Base-by-base conservation (phyloP, 1,140 invertebrate genomes). In the Danaus plexippus region DNA sequence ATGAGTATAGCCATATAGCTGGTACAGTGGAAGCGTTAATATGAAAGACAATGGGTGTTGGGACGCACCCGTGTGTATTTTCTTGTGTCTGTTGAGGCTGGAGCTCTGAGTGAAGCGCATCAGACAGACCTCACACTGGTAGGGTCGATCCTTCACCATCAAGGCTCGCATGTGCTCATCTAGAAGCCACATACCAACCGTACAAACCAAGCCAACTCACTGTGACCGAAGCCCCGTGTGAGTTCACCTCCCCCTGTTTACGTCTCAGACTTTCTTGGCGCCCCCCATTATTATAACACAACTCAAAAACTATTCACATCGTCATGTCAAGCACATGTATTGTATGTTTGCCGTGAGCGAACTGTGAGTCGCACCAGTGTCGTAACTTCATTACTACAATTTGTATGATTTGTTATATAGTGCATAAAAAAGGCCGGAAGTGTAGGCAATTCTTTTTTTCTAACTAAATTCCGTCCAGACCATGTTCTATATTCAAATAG, bases 11-110 rank as follows among this genome's bases (percentile, higher is more conserved):
- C 22, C 22, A 32, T 32, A 32, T 8, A 32, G 22, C 5, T 32
- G 22, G 22, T 32, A 32, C 7, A 32, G n/a, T n/a, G 2, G 22
- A 32, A 32, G 22, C 22, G 22, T 32, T 32, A 32, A 32, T 32
- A 8, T 4, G 22, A 4, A 32, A 32, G 22, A 32, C 22, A 42
- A 53, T 44, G 59, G 54, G 66, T 61, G 63, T 66, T 61, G 68
- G 66, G 63, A 87, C 87, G 80, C 80, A 88, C 93, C 93, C 50
- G 92, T 94, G 79, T 95, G 94, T 73, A 94, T 93, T 70, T 94
- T 89, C 87, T 94, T 94, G 88, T 96, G 94, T 67, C 94, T 92
- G 88, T 94, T 92, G 65, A 93, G 85, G 80, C 92, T 93, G 73
- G 92, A 93, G 85, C 93, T 94, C 80, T 93, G 92, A 61, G 92